Evolutionary conservation across 2,113 vertebrate genomes (phyloP), one percentile per base, ranked within the genome.

Genomic region (Camelus bactrianus): DNA sequence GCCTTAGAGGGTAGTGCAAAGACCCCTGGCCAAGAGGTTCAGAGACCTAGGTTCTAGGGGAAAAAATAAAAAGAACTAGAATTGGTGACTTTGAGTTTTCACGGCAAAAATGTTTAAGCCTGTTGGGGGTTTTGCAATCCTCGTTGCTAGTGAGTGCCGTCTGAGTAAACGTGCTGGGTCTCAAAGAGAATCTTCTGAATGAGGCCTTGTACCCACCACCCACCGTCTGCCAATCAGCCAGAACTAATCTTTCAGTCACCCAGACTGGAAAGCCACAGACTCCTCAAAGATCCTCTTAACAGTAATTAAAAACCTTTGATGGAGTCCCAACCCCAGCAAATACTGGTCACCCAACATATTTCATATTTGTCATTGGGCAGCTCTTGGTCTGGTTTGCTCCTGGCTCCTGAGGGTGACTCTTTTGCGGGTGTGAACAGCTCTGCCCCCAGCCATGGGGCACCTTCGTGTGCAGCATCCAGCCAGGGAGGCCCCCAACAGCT

Each of bases 301-400:
- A 96, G 98, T 98, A 97, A 98, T 98, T 98, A 97, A 97, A 98
- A 98, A 35, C 92, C 97, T 98, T 38, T 94, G 97, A 98, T 17
- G 93, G 97, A 96, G 97, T 93, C 96, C 95, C 91, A 96, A 93
- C 15, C 8, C 32, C 56, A 82, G 96, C 87, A 94, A 84, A 98
- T 81, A 58, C 35, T 24, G 32, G 76, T 93, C 96, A 79, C 84
- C 73, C 85, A 80, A 35, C 20, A 1, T 22, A 73, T 20, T 24
- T 93, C 42, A 6, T 50, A 60, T 19, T 52, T 86, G 69, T 93
- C 95, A 54, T 72, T 32, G 16, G 82, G 35, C 1, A 7, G 65
- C 28, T 81, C 90, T 48, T 56, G 32, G 12, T 93, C 76, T 65
- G 9, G 22, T 20, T 65, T 65, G 50, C 22, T 72, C 69, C 48